These are phyloP conservation scores for Tuberolachnus salignus DNA, from an alignment of 2,888 invertebrate genomes.

Conservation along the genomic window DNA sequence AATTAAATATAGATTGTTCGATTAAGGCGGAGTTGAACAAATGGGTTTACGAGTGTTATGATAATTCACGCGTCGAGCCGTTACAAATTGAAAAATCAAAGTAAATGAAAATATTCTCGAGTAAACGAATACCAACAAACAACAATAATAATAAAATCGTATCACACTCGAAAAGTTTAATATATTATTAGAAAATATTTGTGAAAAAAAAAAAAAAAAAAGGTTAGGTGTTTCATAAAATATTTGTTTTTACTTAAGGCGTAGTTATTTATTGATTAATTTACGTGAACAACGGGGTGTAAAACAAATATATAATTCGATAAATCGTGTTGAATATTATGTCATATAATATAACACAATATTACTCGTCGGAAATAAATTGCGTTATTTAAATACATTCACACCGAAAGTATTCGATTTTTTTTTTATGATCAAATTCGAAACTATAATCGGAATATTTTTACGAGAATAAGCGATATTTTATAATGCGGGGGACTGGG, in stretches of 20 bases:
- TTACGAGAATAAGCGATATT: too few species aligned
- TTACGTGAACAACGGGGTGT: conserved; percentile 9
- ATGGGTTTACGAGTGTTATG: too few species aligned
- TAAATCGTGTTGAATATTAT: background rate
- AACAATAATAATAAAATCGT: background rate
- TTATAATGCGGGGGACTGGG: too few species aligned
- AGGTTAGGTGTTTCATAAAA: background rate
- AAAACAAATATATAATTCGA: conserved; percentile 29
- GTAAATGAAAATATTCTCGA: background rate
- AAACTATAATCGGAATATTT: too few species aligned
- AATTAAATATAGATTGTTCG: conserved; percentile 25
- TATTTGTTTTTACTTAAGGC: conserved; percentile 21
- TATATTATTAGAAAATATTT: conserved; percentile 28
- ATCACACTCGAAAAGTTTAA: conserved; percentile 10
- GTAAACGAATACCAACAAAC: background rate
- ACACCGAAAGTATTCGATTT: too few species aligned
- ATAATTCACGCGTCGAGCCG: background rate
- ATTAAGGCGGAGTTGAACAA: background rate
- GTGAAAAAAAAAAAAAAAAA: background rate
- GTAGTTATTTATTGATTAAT: background rate
- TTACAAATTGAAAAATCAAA: conserved; percentile 7
- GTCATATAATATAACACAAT: background rate
- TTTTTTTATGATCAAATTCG: too few species aligned
- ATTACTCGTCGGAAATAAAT: too few species aligned
- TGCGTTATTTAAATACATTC: too few species aligned